Evolutionary conservation across 2,888 invertebrate genomes (phyloP), one percentile per base, ranked within the genome.

Genomic region (Drosophila rubida): DNA sequence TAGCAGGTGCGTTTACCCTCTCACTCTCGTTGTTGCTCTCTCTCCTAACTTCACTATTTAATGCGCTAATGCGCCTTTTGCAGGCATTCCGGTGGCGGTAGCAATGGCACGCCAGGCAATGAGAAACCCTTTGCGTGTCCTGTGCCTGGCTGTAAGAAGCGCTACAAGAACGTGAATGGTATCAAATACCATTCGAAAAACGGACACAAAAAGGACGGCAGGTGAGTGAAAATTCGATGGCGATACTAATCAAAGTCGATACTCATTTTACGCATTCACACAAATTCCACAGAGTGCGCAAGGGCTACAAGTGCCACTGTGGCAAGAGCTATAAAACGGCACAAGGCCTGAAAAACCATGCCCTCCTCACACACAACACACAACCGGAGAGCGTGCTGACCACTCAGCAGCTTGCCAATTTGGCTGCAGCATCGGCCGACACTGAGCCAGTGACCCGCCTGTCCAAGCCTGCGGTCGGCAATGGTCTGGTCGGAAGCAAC

Each of bases 161-260:
- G 96, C 41, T 97, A 97, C 92, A 97, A 97, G 92, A 97, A 97
- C 91, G 95, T 96, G 61, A 97, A 97, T 91, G 97, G 97, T 60
- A 96, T 97, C 88, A 97, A 96, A 90, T 97, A 97, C 91, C 97
- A 97, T 92, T 96, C 96, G 42, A 96, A 96, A 92, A 96, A 96
- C 91, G 96, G 96, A 7, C 97, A 97, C 91, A 96, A 96, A 92
- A 96, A 96, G 91, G 96, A 96, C 87, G 95, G 95, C 91, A 96
- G 95, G 96, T 96, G 90, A 94, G 95, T 94, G 30, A 42, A 5
- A 75, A 46, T 5, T 35, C 1, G 2, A 2, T 32, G 14, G 16
- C 39, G 30, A 63, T 42, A 4, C 6, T 41, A 19, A 62, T 44
- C 23, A 62, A 55, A 63, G 37, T n/a, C n/a, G n/a, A 57, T 63